Conservation (phyloP, 1,140 invertebrate species). For the Pogonus chalceus region DNA sequence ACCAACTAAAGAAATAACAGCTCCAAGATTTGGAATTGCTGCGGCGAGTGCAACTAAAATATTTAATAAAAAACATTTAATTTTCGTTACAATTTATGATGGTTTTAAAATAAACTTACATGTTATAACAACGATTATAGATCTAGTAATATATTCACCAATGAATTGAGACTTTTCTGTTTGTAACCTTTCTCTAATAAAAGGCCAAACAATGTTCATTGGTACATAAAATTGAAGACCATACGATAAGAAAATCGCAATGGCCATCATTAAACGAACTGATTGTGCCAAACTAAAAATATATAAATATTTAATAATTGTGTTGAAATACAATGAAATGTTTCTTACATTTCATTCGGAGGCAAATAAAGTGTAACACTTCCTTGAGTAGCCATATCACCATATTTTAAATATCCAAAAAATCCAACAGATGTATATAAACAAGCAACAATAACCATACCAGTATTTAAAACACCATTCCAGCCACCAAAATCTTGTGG, state of each 20-base stretch:
- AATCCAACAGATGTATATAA: constrained; percentile 80
- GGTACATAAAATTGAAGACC: constrained; percentile 89
- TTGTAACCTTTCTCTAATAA: constrained; percentile 48
- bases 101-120: constrained; percentile 49
- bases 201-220: constrained; percentile 79
- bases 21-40: constrained; percentile 74
- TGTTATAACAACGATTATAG: constrained; percentile 62
- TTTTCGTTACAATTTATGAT: neutral
- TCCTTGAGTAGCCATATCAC: constrained; percentile 56
- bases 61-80: constrained; percentile 19
- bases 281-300: constrained; percentile 62
- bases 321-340: constrained; percentile 10
- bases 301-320: constrained; percentile 14
- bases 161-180: constrained; percentile 46
- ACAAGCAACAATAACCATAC: constrained; percentile 74
- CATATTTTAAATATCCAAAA: constrained; percentile 85
- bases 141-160: constrained; percentile 58
- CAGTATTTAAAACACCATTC: constrained; percentile 77
- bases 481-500: constrained; percentile 73
- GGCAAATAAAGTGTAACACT: constrained; percentile 81
- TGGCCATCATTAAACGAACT: constrained; percentile 71
- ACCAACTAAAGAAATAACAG: constrained; percentile 84
- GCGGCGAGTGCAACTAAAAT: constrained; percentile 73
- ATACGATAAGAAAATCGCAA: constrained; percentile 80
- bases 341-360: constrained; percentile 56